Evolutionary conservation across 2,888 invertebrate genomes (phyloP).

Genomic region (Liopterus haemorrhoidalis): DNA sequence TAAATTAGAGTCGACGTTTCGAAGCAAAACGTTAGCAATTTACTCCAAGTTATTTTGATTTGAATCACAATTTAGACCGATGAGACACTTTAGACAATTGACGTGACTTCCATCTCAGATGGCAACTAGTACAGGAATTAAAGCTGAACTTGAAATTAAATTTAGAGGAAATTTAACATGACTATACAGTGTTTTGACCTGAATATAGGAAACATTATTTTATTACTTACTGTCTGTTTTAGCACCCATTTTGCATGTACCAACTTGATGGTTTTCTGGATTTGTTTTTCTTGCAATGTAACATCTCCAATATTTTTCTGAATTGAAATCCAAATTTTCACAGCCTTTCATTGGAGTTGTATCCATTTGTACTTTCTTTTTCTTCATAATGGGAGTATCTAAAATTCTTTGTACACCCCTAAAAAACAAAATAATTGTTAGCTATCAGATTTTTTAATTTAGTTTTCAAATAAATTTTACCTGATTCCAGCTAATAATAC

Average conservation of each 20-base stretch:
- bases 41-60: too few relatives aligned
- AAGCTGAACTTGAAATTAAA: too few relatives aligned
- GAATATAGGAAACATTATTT: too few relatives aligned
- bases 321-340: constrained; percentile 6
- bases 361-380: constrained; percentile 19
- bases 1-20: too few relatives aligned
- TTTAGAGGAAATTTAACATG: too few relatives aligned
- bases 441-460: neutral
- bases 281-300: constrained; percentile 21
- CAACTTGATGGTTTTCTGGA: constrained; percentile 26
- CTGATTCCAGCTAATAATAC: constrained; percentile 19
- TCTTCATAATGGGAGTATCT: constrained; percentile 14
- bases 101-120: too few relatives aligned
- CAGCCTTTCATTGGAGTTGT: constrained; percentile 16
- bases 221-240: constrained; percentile 16
- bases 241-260: constrained; percentile 25
- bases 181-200: too few relatives aligned
- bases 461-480: too few relatives aligned
- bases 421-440: neutral
- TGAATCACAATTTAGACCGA: too few relatives aligned
- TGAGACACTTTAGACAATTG: too few relatives aligned
- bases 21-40: too few relatives aligned
- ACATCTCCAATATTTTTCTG: constrained; percentile 21
- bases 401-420: constrained; percentile 16
- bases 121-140: too few relatives aligned